Evolutionary conservation across 2,113 vertebrate species (phyloP).

Genomic region (Myxocyprinus asiaticus): DNA sequence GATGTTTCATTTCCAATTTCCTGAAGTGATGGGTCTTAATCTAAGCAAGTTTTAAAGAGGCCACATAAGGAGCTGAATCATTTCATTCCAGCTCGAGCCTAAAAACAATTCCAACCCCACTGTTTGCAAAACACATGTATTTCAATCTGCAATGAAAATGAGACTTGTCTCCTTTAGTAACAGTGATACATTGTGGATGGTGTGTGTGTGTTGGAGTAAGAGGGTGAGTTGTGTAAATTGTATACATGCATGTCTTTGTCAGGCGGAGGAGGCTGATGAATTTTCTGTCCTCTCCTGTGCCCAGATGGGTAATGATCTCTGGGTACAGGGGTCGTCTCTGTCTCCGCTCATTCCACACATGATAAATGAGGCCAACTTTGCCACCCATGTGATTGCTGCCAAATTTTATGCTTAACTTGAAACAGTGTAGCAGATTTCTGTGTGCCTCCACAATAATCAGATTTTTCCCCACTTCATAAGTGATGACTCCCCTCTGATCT

Average conservation of each 20-base stretch:
- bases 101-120: constrained; percentile 63
- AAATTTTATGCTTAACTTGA: constrained; percentile 73
- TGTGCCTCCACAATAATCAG: neutral
- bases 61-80: constrained; percentile 68
- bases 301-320: constrained; percentile 78
- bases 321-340: constrained; percentile 70
- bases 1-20: constrained; percentile 48
- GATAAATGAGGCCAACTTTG: constrained; percentile 76
- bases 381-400: constrained; percentile 72
- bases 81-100: constrained; percentile 64
- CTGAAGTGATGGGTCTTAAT: constrained; percentile 65
- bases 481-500: too few relatives aligned
- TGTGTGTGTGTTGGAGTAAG: constrained; percentile 23
- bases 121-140: constrained; percentile 63
- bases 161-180: constrained; percentile 81
- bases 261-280: constrained; percentile 52
- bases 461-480: too few relatives aligned
- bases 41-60: constrained; percentile 66
- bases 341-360: constrained; percentile 71
- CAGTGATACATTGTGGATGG: constrained; percentile 69
- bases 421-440: constrained; percentile 73
- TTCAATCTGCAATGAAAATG: constrained; percentile 77
- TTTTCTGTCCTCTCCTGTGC: constrained; percentile 48
- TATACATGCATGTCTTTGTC: constrained; percentile 42
- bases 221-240: constrained; percentile 15